Base-by-base conservation (phyloP, 2,888 invertebrate species). In the Epirrhoe tristata region DNA sequence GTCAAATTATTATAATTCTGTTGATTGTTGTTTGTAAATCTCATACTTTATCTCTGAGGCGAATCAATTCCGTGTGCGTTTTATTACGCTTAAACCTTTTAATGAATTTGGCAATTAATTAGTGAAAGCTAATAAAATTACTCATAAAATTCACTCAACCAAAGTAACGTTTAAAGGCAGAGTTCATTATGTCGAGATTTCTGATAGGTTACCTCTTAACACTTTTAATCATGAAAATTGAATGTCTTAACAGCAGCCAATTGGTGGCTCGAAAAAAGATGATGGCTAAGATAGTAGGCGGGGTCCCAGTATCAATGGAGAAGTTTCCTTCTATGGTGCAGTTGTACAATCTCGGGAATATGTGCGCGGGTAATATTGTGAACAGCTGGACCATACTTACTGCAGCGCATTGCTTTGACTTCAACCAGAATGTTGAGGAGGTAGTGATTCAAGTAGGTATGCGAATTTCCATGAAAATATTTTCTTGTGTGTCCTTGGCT, bases 361-460 rank as follows among this genome's bases (percentile, higher is more conserved):
- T 90, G 46, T 91, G 91, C 66, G 85, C 85, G 6, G 90, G 88
- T 0, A 82, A 79, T 0, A 86, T 91, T 6, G 6, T 91, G 1
- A 85, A 85, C 56, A 87, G 85, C 48, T 89, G 86, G 83, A 70
- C 81, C 3, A 57, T 90, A 1, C 69, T 90, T 16, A 88, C 91
- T 0, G 82, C 90, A 0, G 91, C 86, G 0, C 91, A 91, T 70
- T 91, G 91, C 61, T 82, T 91, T 31, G 84, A 84, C 32, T 60
- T 63, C 1, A 88, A 86, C 64, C 75, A 72, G 10, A 74, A 87
- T 46, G 58, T 74, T 1, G 58, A 75, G 0, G 77, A 86, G 6
- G 87, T 91, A 80, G 70, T 73, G 6, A 63, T 91, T 43, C 84
- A 84, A 78, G 77, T 81, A 10, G 89, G 90, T 89, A 73, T 82